phyloP scores from a whole-genome alignment of 2,888 invertebrate genomes.

The Pyrgus malvae region DNA sequence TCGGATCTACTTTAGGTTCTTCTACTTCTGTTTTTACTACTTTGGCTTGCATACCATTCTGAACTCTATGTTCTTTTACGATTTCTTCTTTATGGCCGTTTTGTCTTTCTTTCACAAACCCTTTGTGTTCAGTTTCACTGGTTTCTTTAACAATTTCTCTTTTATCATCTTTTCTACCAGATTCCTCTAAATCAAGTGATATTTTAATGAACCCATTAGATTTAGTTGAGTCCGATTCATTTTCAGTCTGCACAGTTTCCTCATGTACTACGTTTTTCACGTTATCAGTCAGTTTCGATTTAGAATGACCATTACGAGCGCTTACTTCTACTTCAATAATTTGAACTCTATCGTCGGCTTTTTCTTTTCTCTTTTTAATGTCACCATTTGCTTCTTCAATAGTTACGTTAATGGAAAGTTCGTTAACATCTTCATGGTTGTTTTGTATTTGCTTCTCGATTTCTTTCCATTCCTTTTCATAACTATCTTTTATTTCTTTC shows the following conservation, averaged over 20 bases:
- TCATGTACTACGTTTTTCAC: constrained; percentile 13
- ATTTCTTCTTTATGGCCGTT: constrained; percentile 8
- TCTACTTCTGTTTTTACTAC: not conserved
- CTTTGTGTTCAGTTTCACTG: not conserved
- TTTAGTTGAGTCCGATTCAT: constrained; percentile 2
- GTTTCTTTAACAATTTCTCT: not conserved
- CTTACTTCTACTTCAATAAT: constrained; percentile 19
- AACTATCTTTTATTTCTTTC: constrained; percentile 30
- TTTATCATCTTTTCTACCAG: not conserved
- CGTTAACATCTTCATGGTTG: constrained; percentile 18
- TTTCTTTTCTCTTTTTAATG: not conserved
- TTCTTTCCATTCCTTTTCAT: constrained; percentile 36
- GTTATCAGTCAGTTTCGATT: constrained; percentile 19
- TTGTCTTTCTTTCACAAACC: not conserved
- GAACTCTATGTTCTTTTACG: not conserved
- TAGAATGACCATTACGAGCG: constrained; percentile 15
- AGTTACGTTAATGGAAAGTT: constrained; percentile 11
- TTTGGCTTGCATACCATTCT: not conserved
- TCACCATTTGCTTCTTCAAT: constrained; percentile 17
- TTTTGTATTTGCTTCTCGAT: constrained; percentile 36
- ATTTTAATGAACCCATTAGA: not conserved
- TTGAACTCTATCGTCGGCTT: constrained; percentile 8
- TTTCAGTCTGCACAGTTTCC: not conserved
- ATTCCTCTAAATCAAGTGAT: not conserved
- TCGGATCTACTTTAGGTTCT: constrained; percentile 36